phyloP scores from a whole-genome alignment of 2,888 invertebrate species.

The Plagiodera versicolora region DNA sequence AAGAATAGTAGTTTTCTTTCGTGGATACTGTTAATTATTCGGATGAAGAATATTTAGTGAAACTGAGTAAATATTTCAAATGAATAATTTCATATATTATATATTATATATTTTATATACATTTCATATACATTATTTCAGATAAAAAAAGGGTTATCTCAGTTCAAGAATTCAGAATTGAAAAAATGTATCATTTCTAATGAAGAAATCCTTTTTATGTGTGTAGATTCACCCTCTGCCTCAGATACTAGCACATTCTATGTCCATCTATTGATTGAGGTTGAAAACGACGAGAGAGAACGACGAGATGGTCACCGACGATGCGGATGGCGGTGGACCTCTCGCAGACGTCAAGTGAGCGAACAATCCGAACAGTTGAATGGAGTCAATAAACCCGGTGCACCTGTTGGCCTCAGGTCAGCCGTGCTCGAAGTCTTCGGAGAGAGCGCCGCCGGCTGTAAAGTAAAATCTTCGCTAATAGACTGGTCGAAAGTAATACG shows the following conservation, averaged over 20 bases:
- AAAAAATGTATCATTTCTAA: too few relatives aligned
- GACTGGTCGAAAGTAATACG: not conserved
- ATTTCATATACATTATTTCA: too few relatives aligned
- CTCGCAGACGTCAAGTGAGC: not conserved
- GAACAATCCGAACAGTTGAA: constrained; percentile 23
- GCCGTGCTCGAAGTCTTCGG: constrained; percentile 41
- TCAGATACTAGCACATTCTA: not conserved
- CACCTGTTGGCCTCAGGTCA: constrained; percentile 57
- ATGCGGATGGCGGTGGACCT: not conserved
- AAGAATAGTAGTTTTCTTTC: too few relatives aligned
- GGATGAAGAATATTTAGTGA: too few relatives aligned
- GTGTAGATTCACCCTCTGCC: not conserved
- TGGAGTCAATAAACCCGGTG: constrained; percentile 57
- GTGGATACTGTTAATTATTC: too few relatives aligned
- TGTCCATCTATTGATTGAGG: not conserved
- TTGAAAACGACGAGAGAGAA: not conserved
- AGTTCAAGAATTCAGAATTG: too few relatives aligned
- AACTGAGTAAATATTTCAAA: too few relatives aligned
- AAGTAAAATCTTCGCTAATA: constrained; percentile 17
- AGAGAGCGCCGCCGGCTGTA: not conserved
- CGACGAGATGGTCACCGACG: not conserved
- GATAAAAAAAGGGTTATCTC: too few relatives aligned
- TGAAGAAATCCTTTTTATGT: too few relatives aligned
- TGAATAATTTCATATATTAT: too few relatives aligned
- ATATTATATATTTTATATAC: too few relatives aligned